Base-by-base conservation (phyloP, 1,140 invertebrate species). In the Bombus fervidus region DNA sequence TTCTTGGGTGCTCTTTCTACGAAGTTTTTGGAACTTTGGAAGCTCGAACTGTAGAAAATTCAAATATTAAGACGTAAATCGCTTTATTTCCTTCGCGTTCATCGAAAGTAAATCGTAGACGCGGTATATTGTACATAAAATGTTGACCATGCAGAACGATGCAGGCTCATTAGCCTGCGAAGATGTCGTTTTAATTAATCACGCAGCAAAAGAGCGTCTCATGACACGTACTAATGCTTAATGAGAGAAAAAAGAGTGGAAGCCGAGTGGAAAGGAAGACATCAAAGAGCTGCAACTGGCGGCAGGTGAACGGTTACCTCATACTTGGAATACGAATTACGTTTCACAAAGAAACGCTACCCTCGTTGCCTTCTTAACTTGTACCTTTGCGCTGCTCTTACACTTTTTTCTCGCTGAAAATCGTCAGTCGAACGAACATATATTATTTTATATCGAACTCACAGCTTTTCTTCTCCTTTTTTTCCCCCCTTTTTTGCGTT, bases 251-350 rank as follows among this genome's bases (percentile, higher is more conserved):
- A 76, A 76, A 47, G n/a, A 15, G 47, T 15, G 64, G 3, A 41
- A 13, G 22, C 18, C 3, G 13, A 15, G 62, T 68, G 5, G 64
- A 39, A 37, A 75, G 37, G 31, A 73, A 83, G 47, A 83, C 81
- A 77, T 86, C 85, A 86, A 86, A 86, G 73, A 28, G n/a, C 81
- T 72, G 28, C 71, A 71, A 47, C 76, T 72, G 74, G 41, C 81
- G 22, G 47, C 57, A 43, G 57, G 75, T 72, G 79, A 81, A 86
- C 79, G 79, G 66, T 71, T 59, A 6, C 28, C 68, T 86, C 80
- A 81, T 37, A 83, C 81, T 77, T 31, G 64, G 81, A 86, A 86
- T 83, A 83, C 85, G 74, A 72, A 86, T 86, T 77, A 78, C 53
- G 47, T 86, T 75, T 76, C 79, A 86, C 71, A 82, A 82, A 82